Evolutionary conservation across 2,888 invertebrate genomes (phyloP).

Genomic region (Cantharis rufa): DNA sequence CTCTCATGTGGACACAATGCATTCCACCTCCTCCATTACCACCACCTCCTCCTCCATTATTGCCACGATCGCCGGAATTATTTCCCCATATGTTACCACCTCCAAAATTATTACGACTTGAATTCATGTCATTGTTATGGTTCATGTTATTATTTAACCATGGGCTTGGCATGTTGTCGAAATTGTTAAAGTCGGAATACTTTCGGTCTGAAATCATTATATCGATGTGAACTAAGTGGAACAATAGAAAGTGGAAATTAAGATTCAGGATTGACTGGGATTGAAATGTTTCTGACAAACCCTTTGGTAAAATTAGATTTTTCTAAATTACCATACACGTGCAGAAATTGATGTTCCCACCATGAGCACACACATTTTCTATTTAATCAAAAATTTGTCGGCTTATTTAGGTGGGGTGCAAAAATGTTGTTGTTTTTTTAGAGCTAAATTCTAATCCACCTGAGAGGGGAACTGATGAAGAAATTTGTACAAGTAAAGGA

Average conservation of each 20-base stretch:
- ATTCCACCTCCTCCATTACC: conserved; percentile 65
- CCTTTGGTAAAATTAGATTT: background rate
- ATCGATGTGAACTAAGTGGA: background rate
- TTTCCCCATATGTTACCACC: conserved; percentile 45
- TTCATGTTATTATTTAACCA: conserved; percentile 35
- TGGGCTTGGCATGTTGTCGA: conserved; percentile 36
- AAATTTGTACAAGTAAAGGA: too few relatives aligned
- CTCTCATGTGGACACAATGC: conserved; percentile 77
- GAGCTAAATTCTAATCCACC: too few relatives aligned
- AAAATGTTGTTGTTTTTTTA: too few relatives aligned
- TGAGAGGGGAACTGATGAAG: too few relatives aligned
- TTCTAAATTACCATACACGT: background rate
- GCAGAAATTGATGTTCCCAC: background rate
- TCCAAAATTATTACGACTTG: conserved; percentile 32
- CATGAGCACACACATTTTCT: background rate
- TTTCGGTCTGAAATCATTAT: conserved; percentile 21
- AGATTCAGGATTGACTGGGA: background rate
- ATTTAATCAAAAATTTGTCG: background rate
- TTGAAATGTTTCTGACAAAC: background rate
- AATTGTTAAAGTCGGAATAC: conserved; percentile 40
- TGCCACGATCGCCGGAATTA: conserved; percentile 41
- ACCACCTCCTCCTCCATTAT: conserved; percentile 67
- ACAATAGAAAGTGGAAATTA: background rate
- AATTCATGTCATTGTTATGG: conserved; percentile 33
- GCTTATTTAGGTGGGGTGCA: background rate